These are phyloP conservation scores for Poecilia velifera DNA, from an alignment of 2,797 vertebrate species.

Conservation along the genomic window DNA sequence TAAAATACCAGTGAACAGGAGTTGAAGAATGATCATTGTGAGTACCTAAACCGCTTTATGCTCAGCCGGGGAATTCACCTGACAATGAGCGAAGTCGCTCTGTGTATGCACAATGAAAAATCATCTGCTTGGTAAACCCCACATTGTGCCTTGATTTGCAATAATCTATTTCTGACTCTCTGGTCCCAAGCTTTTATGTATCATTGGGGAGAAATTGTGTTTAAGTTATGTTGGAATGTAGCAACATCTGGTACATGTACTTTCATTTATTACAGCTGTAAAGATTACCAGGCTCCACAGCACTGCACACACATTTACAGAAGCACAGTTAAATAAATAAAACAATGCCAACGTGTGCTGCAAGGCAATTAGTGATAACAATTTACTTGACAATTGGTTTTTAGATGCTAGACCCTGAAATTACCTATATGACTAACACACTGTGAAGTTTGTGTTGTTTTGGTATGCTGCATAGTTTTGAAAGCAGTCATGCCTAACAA, in stretches of 20 bases:
- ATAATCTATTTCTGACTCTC: slow-evolving; percentile 29
- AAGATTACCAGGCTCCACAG: slow-evolving; percentile 1
- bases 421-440: background rate
- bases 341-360: background rate
- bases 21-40: background rate
- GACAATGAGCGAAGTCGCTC: slow-evolving; percentile 13
- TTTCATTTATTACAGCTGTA: slow-evolving; percentile 26
- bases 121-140: slow-evolving; percentile 32
- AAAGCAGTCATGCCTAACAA: background rate
- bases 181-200: slow-evolving; percentile 21
- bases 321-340: background rate
- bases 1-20: background rate
- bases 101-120: slow-evolving; percentile 30
- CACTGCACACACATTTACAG: slow-evolving; percentile 1
- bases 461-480: background rate
- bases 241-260: slow-evolving; percentile 39
- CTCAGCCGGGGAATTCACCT: background rate
- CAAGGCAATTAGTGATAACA: no score
- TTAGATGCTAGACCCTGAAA: background rate
- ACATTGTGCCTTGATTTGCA: slow-evolving; percentile 42
- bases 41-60: background rate
- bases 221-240: slow-evolving; percentile 11
- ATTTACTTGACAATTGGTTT: background rate
- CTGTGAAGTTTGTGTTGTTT: background rate
- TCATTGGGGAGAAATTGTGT: slow-evolving; percentile 29